A percentile compares a stretch with the other conserved stretches of the same genome.
phyloP scores from a whole-genome alignment of 2,113 vertebrate species.

The Etheostoma spectabile region DNA sequence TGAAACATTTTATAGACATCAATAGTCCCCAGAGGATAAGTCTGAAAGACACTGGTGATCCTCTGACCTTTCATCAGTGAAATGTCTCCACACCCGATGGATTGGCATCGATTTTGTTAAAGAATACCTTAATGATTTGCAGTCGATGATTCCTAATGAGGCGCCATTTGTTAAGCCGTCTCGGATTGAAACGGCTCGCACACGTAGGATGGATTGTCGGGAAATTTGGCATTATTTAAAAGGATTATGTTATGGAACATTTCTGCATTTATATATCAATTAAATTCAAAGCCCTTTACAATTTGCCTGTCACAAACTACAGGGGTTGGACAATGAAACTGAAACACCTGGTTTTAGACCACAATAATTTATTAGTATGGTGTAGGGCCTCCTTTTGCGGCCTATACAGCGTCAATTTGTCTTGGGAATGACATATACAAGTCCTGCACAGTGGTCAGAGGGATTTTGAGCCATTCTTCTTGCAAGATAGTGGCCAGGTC shows the following conservation, averaged over 20 bases:
- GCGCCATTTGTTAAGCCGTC: no score
- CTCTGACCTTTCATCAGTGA: not conserved
- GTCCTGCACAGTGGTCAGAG: no score
- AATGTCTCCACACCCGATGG: not conserved
- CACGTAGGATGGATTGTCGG: not conserved
- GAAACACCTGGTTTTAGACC: no score
- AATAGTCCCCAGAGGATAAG: not conserved
- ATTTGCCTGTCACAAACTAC: not conserved
- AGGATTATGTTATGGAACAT: no score
- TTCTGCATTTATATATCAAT: not conserved
- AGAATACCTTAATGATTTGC: not conserved
- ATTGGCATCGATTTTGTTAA: not conserved
- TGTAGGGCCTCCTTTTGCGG: no score
- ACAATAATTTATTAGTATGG: no score
- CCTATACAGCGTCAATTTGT: no score
- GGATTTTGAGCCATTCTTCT: no score
- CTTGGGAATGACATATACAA: no score
- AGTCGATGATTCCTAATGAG: not conserved
- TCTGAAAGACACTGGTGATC: not conserved
- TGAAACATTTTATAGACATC: not conserved
- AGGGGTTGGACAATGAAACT: no score
- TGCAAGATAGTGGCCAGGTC: no score
- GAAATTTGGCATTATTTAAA: not conserved
- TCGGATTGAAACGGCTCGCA: not conserved
- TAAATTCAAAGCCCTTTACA: not conserved